Conservation (phyloP, 2,113 vertebrate species). For the Petrocephalus microphthalmus region DNA sequence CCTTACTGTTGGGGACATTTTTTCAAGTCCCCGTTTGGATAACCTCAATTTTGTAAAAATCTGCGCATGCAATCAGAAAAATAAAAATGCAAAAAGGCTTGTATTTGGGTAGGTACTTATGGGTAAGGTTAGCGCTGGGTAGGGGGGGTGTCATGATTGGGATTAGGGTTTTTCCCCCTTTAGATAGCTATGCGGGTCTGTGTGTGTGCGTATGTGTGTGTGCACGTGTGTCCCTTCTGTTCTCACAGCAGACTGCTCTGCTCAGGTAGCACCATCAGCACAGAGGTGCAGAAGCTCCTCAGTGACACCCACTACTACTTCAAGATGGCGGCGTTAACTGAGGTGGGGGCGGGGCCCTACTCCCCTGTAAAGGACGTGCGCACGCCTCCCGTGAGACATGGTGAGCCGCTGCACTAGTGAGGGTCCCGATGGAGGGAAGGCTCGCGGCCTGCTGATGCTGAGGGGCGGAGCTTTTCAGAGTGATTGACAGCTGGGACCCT, state of each 20-base stretch:
- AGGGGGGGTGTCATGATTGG: too few relatives aligned
- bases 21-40: too few relatives aligned
- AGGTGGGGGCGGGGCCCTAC: conserved; percentile 83
- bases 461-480: not conserved
- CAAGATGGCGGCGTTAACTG: conserved; percentile 85
- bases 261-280: conserved; percentile 79
- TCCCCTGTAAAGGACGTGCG: conserved; percentile 79
- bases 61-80: too few relatives aligned
- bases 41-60: too few relatives aligned
- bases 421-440: not conserved
- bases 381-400: conserved; percentile 66
- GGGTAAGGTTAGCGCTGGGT: too few relatives aligned
- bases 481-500: conserved; percentile 18
- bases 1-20: too few relatives aligned
- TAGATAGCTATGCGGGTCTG: too few relatives aligned
- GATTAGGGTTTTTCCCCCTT: too few relatives aligned
- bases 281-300: conserved; percentile 76
- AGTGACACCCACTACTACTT: conserved; percentile 85
- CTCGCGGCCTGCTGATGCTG: not conserved
- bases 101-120: not conserved
- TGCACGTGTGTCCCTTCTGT: not conserved
- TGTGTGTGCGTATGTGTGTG: not conserved
- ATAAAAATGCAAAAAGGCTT: too few relatives aligned
- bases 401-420: conserved; percentile 33
- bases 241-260: not conserved